These are phyloP conservation scores for Acridotheres tristis DNA, from an alignment of 2,797 vertebrate species.

Conservation along the genomic window DNA sequence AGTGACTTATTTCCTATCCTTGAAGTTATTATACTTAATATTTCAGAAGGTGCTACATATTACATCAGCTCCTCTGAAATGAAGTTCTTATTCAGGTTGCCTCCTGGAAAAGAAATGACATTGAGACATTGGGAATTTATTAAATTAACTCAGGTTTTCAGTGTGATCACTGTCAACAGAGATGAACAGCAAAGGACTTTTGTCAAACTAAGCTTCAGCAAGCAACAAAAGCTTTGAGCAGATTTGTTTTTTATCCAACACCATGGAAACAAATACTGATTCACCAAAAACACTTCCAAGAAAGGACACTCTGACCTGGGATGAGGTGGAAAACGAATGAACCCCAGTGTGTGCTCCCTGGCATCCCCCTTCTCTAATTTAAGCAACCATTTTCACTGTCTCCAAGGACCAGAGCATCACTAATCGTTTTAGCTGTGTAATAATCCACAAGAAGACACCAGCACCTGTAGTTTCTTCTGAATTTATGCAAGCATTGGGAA, in stretches of 20 bases:
- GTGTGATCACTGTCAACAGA: background rate
- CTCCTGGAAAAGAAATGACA: background rate
- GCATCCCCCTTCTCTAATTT: background rate
- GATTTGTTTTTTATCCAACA: background rate
- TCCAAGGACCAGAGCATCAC: background rate
- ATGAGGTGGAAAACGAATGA: background rate
- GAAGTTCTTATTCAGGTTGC: background rate
- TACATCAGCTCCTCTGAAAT: conserved; percentile 38
- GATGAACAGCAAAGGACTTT: conserved; percentile 2
- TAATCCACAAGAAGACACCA: background rate
- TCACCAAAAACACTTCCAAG: background rate
- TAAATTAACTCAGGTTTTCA: conserved; percentile 46
- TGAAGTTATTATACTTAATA: conserved; percentile 42
- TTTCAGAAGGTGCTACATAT: conserved; percentile 58
- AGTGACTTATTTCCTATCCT: conserved; percentile 37
- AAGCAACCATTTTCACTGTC: conserved; percentile 18
- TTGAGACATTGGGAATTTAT: conserved; percentile 11
- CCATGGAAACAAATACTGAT: conserved; percentile 33
- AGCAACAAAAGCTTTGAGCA: background rate
- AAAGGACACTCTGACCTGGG: background rate
- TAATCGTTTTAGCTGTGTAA: conserved; percentile 7
- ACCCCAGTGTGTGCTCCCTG: background rate
- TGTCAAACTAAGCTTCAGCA: conserved; percentile 25
- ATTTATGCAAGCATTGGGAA: background rate
- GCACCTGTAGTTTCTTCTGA: background rate